Conservation (phyloP, 2,113 vertebrate species). For the Notarius lentiginosus region DNA sequence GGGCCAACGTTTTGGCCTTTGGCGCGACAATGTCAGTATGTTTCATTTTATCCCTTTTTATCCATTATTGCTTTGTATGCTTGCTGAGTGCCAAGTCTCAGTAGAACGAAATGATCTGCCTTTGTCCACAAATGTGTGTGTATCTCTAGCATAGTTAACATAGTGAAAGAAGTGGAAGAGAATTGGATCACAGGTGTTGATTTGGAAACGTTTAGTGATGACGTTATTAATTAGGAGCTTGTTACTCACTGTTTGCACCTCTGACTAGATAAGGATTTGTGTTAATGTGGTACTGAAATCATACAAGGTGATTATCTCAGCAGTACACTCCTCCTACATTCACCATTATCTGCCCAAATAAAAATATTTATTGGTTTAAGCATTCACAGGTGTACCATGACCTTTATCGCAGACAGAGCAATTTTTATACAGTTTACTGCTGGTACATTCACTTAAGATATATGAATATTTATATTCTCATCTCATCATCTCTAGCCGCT, state of each 20-base stretch:
- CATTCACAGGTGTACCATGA: conserved; percentile 15
- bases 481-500: too few species aligned
- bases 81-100: conserved; percentile 14
- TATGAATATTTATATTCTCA: neutral
- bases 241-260: conserved; percentile 38
- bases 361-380: conserved; percentile 23
- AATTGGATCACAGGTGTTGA: neutral
- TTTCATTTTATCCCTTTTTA: conserved; percentile 45
- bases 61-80: conserved; percentile 35
- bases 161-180: neutral
- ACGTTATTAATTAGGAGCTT: conserved; percentile 41
- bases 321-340: neutral
- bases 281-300: conserved; percentile 36
- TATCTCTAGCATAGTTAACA: neutral
- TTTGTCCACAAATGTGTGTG: neutral
- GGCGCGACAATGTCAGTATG: conserved; percentile 25
- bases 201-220: conserved; percentile 37
- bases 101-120: neutral
- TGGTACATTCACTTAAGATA: neutral
- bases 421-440: neutral
- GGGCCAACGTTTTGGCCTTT: conserved; percentile 24
- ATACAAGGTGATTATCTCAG: conserved; percentile 40
- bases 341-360: neutral
- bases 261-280: conserved; percentile 13
- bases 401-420: conserved; percentile 20